Base-by-base conservation (phyloP, 2,888 invertebrate genomes). In the Pristionchus entomophagus region DNA sequence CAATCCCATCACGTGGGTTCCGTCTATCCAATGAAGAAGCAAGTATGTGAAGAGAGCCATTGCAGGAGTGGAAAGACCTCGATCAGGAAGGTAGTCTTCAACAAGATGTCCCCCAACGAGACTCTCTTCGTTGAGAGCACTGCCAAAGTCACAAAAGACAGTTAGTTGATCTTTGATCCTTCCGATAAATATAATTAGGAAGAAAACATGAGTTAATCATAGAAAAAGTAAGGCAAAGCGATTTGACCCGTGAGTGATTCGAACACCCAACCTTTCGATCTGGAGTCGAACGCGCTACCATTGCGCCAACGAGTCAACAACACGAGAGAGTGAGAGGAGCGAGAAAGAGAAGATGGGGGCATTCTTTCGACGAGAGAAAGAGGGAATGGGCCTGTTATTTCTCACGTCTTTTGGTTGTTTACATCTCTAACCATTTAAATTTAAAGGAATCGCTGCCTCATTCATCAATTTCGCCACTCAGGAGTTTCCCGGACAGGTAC, bases 41-140 rank as follows among this genome's bases (percentile, higher is more conserved):
- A n/a, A n/a, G n/a, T n/a, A n/a, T n/a, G 51, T 49, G 22, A 22
- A 56, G 22, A 22, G 32, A 69, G 22, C 26, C 26, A 12, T 89
- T 91, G 85, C 87, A 91, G 99, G 94, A 98, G 98, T 93, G 99
- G 99, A 80, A 99, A 99, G 94, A 98, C 99, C 84, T 99, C 99
- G 0, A 99, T 99, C 93, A 97, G 98, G 94, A 99, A 99, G 95
- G 99, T 99, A 6, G 99, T 99, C n/a, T 99, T 99, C 94, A 99
- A 99, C 94, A 99, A 99, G 95, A 99, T 99, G 97, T 98, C 99
- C 2, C 99, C 99, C 1, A 99, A 99, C 95, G 99, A 99, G 95
- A 99, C 99, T 0, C 95, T 99, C 85, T 99, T 99, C 94, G 95
- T 99, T 89, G 99, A 99, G 94, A 98, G 98, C 89, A 99, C 99